These are phyloP conservation scores for Pachliopta kotzebuea DNA, from an alignment of 2,888 invertebrate genomes.

Conservation along the genomic window DNA sequence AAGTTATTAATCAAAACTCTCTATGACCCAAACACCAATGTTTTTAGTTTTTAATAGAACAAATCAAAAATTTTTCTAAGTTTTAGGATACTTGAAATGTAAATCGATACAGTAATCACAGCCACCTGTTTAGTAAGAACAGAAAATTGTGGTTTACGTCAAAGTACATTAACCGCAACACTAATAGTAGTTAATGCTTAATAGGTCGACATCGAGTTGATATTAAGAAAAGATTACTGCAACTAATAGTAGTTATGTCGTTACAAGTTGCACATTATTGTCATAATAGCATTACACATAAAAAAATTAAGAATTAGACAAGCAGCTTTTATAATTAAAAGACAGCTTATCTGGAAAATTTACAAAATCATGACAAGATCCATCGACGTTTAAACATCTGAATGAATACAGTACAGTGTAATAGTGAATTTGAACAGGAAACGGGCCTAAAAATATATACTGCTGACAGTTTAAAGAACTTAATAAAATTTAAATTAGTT, in stretches of 20 bases:
- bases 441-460: too few relatives aligned
- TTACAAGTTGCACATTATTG: slow-evolving; percentile 5
- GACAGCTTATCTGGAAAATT: too few relatives aligned
- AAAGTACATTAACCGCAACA: slow-evolving; percentile 22
- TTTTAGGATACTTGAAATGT: neutral
- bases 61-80: neutral
- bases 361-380: too few relatives aligned
- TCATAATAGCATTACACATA: neutral
- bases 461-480: too few relatives aligned
- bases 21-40: too few relatives aligned
- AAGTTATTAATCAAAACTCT: too few relatives aligned
- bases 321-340: too few relatives aligned
- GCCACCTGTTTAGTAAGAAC: slow-evolving; percentile 5
- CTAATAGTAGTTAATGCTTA: slow-evolving; percentile 14
- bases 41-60: too few relatives aligned
- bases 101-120: neutral
- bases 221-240: slow-evolving; percentile 19
- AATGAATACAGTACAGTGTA: too few relatives aligned
- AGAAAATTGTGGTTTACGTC: slow-evolving; percentile 20
- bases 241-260: slow-evolving; percentile 4
- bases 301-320: neutral
- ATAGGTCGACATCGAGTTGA: slow-evolving; percentile 3
- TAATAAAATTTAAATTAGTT: too few relatives aligned
- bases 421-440: too few relatives aligned
- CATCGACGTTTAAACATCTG: too few relatives aligned